Conservation (phyloP, 2,888 invertebrate genomes). For the Papilio protenor region DNA sequence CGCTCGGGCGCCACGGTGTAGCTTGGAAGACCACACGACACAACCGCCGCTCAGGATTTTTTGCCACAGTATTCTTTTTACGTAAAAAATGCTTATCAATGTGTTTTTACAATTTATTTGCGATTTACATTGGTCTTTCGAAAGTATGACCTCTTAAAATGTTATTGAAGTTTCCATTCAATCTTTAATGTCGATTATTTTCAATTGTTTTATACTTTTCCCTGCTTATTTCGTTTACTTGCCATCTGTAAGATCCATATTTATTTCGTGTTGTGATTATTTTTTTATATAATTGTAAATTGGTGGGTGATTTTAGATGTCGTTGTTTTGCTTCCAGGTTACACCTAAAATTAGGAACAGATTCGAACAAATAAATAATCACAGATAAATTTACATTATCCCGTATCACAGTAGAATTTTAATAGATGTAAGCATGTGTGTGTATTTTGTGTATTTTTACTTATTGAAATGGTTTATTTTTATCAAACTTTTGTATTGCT, state of each 20-base stretch:
- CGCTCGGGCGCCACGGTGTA: conserved; percentile 78
- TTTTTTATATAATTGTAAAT: conserved; percentile 66
- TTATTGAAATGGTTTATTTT: conserved; percentile 25
- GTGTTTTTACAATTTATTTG: conserved; percentile 68
- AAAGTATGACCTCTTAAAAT: conserved; percentile 62
- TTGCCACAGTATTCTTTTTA: conserved; percentile 75
- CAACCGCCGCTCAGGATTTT: conserved; percentile 81
- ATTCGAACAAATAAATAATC: conserved; percentile 55
- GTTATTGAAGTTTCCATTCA: conserved; percentile 64
- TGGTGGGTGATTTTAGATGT: conserved; percentile 80
- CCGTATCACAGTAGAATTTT: conserved; percentile 60
- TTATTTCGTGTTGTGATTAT: conserved; percentile 77
- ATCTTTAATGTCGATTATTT: conserved; percentile 52
- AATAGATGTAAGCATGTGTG: conserved; percentile 75
- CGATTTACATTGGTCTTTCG: conserved; percentile 52
- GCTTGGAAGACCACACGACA: conserved; percentile 80
- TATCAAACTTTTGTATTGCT: conserved; percentile 21
- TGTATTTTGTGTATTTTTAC: conserved; percentile 57
- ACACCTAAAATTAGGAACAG: conserved; percentile 62
- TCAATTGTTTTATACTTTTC: conserved; percentile 55
- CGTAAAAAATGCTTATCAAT: conserved; percentile 81
- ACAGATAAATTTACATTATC: conserved; percentile 83
- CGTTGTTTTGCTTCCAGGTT: conserved; percentile 83
- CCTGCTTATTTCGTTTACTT: conserved; percentile 71
- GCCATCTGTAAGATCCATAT: conserved; percentile 64